Evolutionary conservation across 2,888 invertebrate genomes (phyloP), one percentile per base, ranked within the genome.

Genomic region (Cheilosia pagana): DNA sequence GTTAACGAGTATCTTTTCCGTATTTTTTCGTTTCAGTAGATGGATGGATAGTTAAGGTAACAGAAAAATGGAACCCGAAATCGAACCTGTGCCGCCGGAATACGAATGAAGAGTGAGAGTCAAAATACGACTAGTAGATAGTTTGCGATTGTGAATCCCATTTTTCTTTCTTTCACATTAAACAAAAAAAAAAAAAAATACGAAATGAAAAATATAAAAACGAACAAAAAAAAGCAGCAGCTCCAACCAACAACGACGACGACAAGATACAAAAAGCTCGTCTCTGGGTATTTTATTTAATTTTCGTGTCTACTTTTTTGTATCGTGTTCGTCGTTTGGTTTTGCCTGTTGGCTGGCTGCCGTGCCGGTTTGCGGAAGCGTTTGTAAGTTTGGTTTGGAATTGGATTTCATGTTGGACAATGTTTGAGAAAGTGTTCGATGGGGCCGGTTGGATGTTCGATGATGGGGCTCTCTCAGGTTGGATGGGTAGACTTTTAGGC

Each of bases 51-150:
- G 50, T 70, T 72, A 75, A 75, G 81, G 70, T 81, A 68, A 77
- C 68, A 62, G 63, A 60, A 53, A 60, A 68, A 35, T 41, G 70
- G 43, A 62, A 76, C 72, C 81, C 82, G 82, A 82, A 89, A 89
- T 89, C 89, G 89, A 89, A 91, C 91, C 91, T 90, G 89, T 90
- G 91, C 89, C 91, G 90, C 89, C 90, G 90, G 89, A 91, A 90
- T 89, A 89, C 92, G 90, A 91, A 90, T 90, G 89, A 87, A 89
- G 89, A 91, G 91, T 92, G 90, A 91, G 90, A 91, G 89, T 89
- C 88, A 86, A 86, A 87, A 87, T 81, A 89, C 89, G 88, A 85
- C 81, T 85, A 85, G 81, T 85, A 71, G 86, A 86, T 86, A 86
- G 86, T 86, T 85, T 86, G 85, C 76, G 81, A 72, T 86, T 86